Base-by-base conservation (phyloP, 1,140 invertebrate species). In the Protaetia brevitarsis region DNA sequence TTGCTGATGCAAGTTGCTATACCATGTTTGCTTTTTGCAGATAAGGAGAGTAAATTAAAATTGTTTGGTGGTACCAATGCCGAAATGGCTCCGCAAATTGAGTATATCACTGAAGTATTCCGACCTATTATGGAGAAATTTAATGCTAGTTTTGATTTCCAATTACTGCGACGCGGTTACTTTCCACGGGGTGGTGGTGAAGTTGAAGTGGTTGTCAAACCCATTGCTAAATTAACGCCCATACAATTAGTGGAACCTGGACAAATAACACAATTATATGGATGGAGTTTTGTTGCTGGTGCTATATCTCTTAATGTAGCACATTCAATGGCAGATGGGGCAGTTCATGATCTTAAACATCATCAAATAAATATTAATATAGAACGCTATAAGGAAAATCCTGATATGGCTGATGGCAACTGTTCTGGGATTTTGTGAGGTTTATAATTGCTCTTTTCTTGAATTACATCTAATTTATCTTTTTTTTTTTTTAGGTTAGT, bases 11-110 rank as follows among this genome's bases (percentile, higher is more conserved):
- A 97, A 82, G 86, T 92, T 45, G 87, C 89, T 8, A 72, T 97
- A 23, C 94, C 95, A 0, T 92, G 90, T 73, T 82, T 89, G 0
- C 73, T 96, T 21, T 91, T 92, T 78, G 84, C 83, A 3, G 78
- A 82, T 30, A 77, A 76, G 0, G 67, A 78, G 0, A 82, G 87
- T 0, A 81, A 76, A 0, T 73, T 96, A 3, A 81, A 84, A 21
- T 78, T 95, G 0, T 84, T 82, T 68, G 95, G 95, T 7, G 95
- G 95, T 11, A 97, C 95, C 10, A 95, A 97, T 80, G 92, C 91
- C 0, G 88, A 91, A 13, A 93, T 95, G 89, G 92, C 94, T 0
- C 94, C 95, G 0, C 93, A 92, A 70, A 85, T 95, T 59, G 93
- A 95, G 75, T 93, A 91, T 77, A 83, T 86, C n/a, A 77, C 80